Base-by-base conservation (phyloP, 2,888 invertebrate species). In the Drosophila ezoana region DNA sequence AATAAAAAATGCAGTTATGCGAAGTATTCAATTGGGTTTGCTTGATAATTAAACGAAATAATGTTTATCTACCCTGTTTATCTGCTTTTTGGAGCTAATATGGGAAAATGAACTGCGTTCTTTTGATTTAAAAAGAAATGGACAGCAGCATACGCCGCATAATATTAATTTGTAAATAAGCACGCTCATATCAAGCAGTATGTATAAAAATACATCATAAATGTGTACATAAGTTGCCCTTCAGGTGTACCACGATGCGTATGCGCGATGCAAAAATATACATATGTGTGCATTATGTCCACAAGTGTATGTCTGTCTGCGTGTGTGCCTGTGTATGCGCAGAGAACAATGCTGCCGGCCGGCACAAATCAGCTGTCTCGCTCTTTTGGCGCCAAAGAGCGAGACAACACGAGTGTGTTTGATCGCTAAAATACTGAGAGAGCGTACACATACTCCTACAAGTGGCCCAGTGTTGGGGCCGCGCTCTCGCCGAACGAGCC, bases 211-310 rank as follows among this genome's bases (percentile, higher is more conserved):
- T 28, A 8, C 28, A 28, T 28, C 28, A 28, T 28, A 35, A 35
- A 35, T 35, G 13, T 35, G 3, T 16, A 11, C n/a, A 13, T 38
- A 28, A 20, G 35, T 3, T 16, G 32, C n/a, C 28, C 11, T 20
- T 10, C 1, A 35, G 9, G 41, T 2, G 59, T 18, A 52, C 32
- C 41, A 63, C 41, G 16, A 4, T 32, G 47, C 76, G 76, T 75
- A 77, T 77, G 60, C 75, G 48, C 64, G 47, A 78, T 78, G 53
- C 40, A 58, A 28, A 43, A 14, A 45, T 28, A 53, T 52, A 18
- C n/a, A n/a, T n/a, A n/a, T 43, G 20, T 43, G 20, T 37, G 18
- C 52, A 60, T 32, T 13, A 13, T 10, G 35, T 18, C 9, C 20
- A 14, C n/a, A 40, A 10, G 4, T 13, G 35, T 13, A 33, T 4